Evolutionary conservation across 2,797 vertebrate genomes (phyloP), one percentile per base, ranked within the genome.

Genomic region (Anniella stebbinsi): DNA sequence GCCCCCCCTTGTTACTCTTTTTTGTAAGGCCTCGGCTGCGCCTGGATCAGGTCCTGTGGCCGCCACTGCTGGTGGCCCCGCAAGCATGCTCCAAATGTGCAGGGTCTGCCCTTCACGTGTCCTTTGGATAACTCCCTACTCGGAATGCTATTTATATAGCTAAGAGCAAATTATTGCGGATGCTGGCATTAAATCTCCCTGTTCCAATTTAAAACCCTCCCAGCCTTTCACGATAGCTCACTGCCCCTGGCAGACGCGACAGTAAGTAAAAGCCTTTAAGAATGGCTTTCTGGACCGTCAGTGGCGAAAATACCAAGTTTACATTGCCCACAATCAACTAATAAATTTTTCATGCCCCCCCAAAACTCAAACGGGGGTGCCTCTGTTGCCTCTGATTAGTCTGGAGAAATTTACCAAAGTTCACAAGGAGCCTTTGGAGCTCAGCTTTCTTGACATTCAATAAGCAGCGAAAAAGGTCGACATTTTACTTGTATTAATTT

Each of bases 131-230:
- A 93, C 93, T 95, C 94, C 78, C 93, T 93, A 78, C 93, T 94
- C 93, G 93, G 91, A 94, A 94, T 92, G 94, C 92, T 95, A 95
- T 95, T 97, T 96, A 95, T 93, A 95, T 89, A 96, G 94, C 94
- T 93, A 93, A 95, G 94, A 96, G 63, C 89, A 95, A 97, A 97
- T 96, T 88, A 96, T 90, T 92, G 91, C 51, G 78, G 88, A 83
- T 76, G 87, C 92, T 81, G 36, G 60, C 54, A 90, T 80, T 92
- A 92, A 94, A 96, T 94, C 95, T 94, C 95, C 93, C 88, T 75
- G 36, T 88, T 95, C 93, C 91, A 90, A 92, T 95, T 95, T 91
- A 88, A 93, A 93, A 93, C 80, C 91, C 77, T 94, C 54, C 78
- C 70, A 91, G 88, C 83, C 81, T 87, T 90, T 90, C 86, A 38